These are phyloP conservation scores for Zalophus californianus DNA, from an alignment of 2,797 vertebrate species.

Conservation along the genomic window DNA sequence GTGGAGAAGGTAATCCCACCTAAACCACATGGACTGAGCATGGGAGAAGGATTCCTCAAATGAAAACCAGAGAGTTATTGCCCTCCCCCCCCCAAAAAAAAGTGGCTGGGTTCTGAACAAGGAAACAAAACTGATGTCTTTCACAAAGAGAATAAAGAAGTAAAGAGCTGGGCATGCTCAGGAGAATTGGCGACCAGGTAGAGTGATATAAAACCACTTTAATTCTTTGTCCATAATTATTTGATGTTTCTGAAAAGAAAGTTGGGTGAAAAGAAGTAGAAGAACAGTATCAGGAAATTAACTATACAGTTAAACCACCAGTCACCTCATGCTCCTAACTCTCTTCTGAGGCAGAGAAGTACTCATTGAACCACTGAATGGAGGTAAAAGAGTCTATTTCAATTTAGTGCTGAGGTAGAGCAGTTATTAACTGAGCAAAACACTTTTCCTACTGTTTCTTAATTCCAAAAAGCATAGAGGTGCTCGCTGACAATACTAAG, in stretches of 20 bases:
- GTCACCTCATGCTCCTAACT: not conserved
- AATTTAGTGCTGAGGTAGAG: not conserved
- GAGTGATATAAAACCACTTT: not conserved
- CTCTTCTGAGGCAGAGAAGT: not conserved
- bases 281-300: not conserved
- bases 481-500: not conserved
- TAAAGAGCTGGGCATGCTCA: not conserved
- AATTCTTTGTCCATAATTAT: not conserved
- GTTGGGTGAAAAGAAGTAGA: not conserved
- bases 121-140: not conserved
- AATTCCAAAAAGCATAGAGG: not conserved
- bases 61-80: not conserved
- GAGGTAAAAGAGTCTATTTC: not conserved
- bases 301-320: not conserved
- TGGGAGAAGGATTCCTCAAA: not conserved
- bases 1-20: not conserved
- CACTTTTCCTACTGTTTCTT: not conserved
- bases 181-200: not conserved
- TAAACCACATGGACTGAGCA: not conserved
- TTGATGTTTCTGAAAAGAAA: not conserved
- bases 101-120: not conserved
- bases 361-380: not conserved
- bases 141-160: not conserved
- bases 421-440: not conserved
- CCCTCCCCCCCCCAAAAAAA: not conserved